Base-by-base conservation (phyloP, 2,797 vertebrate species). In the Lagocephalus sceleratus region DNA sequence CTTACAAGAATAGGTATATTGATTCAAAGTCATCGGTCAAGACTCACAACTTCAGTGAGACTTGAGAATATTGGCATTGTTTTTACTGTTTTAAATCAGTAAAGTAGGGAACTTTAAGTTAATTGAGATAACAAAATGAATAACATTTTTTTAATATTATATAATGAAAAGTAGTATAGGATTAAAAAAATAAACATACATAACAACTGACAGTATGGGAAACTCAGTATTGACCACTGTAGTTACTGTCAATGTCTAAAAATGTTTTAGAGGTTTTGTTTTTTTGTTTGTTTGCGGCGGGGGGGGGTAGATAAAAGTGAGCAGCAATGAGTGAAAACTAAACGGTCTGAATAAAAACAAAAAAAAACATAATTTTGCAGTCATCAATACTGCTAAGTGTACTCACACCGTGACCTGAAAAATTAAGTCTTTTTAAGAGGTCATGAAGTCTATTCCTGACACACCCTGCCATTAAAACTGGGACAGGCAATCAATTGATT, bases 171-270 rank as follows among this genome's bases (percentile, higher is more conserved):
- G n/a, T n/a, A n/a, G n/a, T n/a, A n/a, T n/a, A n/a, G n/a, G n/a
- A n/a, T n/a, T n/a, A n/a, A n/a, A n/a, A n/a, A n/a, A n/a, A n/a
- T n/a, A n/a, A n/a, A n/a, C n/a, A n/a, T n/a, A n/a, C n/a, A n/a
- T n/a, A n/a, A n/a, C n/a, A n/a, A 43, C 62, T 71, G 63, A 60
- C 57, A 54, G 54, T 62, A 20, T 59, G 51, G 59, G 49, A 71
- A 75, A 79, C 56, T 52, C 57, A 6, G 38, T 66, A 74, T 72
- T 71, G 65, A 83, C 57, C 62, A 59, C 41, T 48, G 32, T 57
- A 79, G 62, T 75, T 77, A 57, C 44, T 54, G 75, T 78, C 79
- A 73, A 65, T 86, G n/a, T n/a, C n/a, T n/a, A n/a, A 25, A 25
- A 25, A 25, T 25, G 5, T 25, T 2, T 25, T 25, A 6, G 23